Evolutionary conservation across 1,140 invertebrate genomes (phyloP), one percentile per base, ranked within the genome.

Genomic region (Drosophila paulistorum): DNA sequence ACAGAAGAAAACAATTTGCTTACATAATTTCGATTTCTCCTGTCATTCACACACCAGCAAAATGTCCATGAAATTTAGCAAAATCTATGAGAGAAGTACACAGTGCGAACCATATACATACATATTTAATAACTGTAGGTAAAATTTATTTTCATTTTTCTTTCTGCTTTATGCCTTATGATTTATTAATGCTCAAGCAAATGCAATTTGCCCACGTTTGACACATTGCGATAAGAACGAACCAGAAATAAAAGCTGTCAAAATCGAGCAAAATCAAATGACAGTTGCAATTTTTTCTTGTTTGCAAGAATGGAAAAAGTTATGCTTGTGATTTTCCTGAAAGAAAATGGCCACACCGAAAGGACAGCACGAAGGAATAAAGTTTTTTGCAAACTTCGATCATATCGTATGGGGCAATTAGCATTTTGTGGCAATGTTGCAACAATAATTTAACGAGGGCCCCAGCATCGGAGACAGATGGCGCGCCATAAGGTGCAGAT

Each of bases 371-470:
- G 35, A 51, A 33, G 20, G 55, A 68, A 20, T 41, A 42, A 35
- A 67, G 78, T 45, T 68, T 51, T 54, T 26, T 58, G 54, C 45
- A 30, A 42, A 66, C 57, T 60, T 81, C 74, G 84, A 89, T 84
- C 81, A 69, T 84, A 89, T 89, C 81, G 77, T 73, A 41, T 64
- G 77, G 65, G 84, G 84, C 84, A 89, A 89, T 89, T 89, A 89
- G 85, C 84, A 89, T 89, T 87, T 84, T 84, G 84, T 81, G 81
- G 84, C 84, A 90, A 89, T 89, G 77, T 80, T 78, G 80, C 80
- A 89, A 77, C 81, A 89, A 89, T 89, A 89, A 89, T 84, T 84
- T 75, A 81, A 80, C 79, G 66, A 81, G 61, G 37, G 37, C 10
- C 37, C 60, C 54, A 67, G 81, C 73, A 75, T 51, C 45, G 60